Percentiles rank a stretch among this genome's conserved stretches.
Conservation (phyloP, 2,113 vertebrate genomes). For the Sprattus sprattus region DNA sequence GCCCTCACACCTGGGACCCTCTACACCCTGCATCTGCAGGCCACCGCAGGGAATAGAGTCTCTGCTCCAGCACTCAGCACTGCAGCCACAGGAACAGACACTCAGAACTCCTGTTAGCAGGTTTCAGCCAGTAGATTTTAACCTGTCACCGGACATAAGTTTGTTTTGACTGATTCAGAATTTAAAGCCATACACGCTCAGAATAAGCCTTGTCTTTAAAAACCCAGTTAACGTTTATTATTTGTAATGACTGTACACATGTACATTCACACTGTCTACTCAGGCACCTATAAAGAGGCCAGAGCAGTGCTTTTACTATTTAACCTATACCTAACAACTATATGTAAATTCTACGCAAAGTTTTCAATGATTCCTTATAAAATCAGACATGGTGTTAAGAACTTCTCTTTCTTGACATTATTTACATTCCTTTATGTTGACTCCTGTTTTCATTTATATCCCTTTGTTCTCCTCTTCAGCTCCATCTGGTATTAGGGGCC, state of each 20-base stretch:
- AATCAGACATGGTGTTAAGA: too few species aligned
- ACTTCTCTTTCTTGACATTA: too few species aligned
- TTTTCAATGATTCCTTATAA: too few species aligned
- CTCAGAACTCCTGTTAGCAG: neutral
- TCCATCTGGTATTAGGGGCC: conserved; percentile 71
- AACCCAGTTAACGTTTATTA: too few species aligned
- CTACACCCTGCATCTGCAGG: conserved; percentile 75
- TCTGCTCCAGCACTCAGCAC: conserved; percentile 61
- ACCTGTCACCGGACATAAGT: too few species aligned
- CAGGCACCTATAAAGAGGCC: too few species aligned
- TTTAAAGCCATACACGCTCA: too few species aligned
- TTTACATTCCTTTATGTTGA: neutral
- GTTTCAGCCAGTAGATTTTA: neutral
- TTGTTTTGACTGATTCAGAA: too few species aligned
- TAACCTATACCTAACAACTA: too few species aligned
- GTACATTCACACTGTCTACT: neutral
- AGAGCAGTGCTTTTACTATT: too few species aligned
- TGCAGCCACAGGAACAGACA: conserved; percentile 76
- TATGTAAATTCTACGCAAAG: too few species aligned
- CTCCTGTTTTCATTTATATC: neutral
- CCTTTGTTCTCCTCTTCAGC: conserved; percentile 55
- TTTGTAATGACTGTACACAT: neutral
- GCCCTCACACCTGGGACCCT: conserved; percentile 75
- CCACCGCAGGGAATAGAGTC: conserved; percentile 74
- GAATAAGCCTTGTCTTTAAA: too few species aligned